Percentiles rank a stretch among this genome's conserved stretches.
Conservation (phyloP, 2,888 invertebrate species). For the Podabrus alpinus region DNA sequence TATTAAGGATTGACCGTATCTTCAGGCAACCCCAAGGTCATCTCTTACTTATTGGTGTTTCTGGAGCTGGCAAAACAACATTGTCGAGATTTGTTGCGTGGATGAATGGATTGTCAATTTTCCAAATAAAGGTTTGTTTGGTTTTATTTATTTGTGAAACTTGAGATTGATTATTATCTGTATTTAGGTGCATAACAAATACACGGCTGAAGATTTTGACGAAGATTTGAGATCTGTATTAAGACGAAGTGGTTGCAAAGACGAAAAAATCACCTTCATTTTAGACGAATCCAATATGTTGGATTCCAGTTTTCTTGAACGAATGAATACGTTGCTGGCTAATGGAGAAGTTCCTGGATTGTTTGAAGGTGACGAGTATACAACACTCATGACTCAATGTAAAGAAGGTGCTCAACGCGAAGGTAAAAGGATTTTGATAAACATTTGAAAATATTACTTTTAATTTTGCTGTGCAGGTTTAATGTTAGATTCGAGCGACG, state of each 20-base stretch:
- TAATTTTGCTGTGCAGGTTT: conserved; percentile 59
- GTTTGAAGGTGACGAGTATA: conserved; percentile 97
- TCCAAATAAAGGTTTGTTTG: conserved; percentile 90
- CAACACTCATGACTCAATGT: conserved; percentile 99
- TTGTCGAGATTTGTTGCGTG: conserved; percentile 98
- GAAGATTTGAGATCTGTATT: conserved; percentile 93
- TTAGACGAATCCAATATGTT: conserved; percentile 98
- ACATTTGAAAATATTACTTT: neutral
- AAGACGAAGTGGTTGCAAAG: conserved; percentile 86
- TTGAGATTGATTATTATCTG: conserved; percentile 31
- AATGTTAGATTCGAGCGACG: conserved; percentile 98
- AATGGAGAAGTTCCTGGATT: conserved; percentile 97
- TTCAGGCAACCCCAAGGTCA: conserved; percentile 99
- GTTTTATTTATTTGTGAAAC: neutral
- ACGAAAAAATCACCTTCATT: conserved; percentile 99
- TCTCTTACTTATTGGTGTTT: conserved; percentile 94
- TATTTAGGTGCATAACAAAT: conserved; percentile 92
- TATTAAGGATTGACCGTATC: conserved; percentile 96
- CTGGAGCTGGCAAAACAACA: conserved; percentile 99
- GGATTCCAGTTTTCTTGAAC: conserved; percentile 97
- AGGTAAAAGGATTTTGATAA: conserved; percentile 54
- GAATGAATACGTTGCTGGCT: conserved; percentile 98
- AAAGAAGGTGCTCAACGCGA: conserved; percentile 98
- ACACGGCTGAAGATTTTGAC: conserved; percentile 98
- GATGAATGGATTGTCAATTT: conserved; percentile 99